Conservation (phyloP, 2,888 invertebrate species). For the Dynastes hyllus region DNA sequence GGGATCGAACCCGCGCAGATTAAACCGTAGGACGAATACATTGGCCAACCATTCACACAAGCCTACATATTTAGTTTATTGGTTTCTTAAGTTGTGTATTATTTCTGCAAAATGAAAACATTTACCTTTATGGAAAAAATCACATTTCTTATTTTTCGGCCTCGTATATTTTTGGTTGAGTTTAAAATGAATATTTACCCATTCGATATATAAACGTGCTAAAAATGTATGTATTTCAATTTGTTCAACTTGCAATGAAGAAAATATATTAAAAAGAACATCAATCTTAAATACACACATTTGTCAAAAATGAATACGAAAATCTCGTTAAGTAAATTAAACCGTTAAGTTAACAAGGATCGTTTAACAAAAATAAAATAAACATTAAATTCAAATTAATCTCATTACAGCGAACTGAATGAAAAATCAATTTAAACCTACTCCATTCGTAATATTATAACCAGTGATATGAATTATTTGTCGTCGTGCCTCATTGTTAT, state of each 20-base stretch:
- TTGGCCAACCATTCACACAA: too few species aligned
- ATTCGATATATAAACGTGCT: too few species aligned
- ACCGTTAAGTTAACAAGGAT: conserved; percentile 16
- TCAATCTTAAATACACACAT: background rate
- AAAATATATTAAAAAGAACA: background rate
- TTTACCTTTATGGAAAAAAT: too few species aligned
- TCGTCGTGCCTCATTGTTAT: conserved; percentile 42
- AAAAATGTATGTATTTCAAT: background rate
- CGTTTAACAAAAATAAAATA: conserved; percentile 46
- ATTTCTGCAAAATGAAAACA: too few species aligned
- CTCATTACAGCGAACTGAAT: conserved; percentile 51
- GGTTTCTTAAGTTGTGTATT: too few species aligned
- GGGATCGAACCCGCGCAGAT: too few species aligned
- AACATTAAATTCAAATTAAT: conserved; percentile 53
- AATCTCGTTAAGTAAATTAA: conserved; percentile 15
- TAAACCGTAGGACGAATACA: too few species aligned
- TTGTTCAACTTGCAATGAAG: background rate
- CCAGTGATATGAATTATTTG: conserved; percentile 44
- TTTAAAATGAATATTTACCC: too few species aligned
- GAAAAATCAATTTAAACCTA: conserved; percentile 53
- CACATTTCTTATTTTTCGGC: too few species aligned
- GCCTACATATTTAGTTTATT: too few species aligned
- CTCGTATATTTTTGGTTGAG: too few species aligned
- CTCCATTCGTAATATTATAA: conserved; percentile 47
- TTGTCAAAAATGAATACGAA: background rate